Base-by-base conservation (phyloP, 2,113 vertebrate genomes). In the Psittacula cyanocephala region DNA sequence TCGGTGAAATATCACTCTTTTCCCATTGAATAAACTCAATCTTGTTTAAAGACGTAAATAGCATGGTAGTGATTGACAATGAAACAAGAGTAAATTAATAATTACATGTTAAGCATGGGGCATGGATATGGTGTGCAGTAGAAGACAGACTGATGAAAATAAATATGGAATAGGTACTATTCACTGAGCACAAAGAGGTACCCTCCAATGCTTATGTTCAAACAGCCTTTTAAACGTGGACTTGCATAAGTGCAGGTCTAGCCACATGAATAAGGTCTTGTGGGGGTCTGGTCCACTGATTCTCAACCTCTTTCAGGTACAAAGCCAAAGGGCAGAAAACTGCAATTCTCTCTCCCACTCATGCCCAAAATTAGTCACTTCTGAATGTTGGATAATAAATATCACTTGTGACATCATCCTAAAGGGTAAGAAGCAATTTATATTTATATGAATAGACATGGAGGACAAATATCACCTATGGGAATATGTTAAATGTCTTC, bases 401-500 rank as follows among this genome's bases (percentile, higher is more conserved):
- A 96, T 75, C 89, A 93, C 43, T 94, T 55, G 70, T 94, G 93
- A 94, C 94, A 94, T 95, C 88, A 96, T 97, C 82, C 93, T 96
- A 96, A 97, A 96, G 96, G 96, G 91, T 96, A 97, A 96, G 90
- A 93, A 91, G 60, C 4, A 1, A 90, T 95, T 95, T 90, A 64
- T 89, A 94, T 95, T 93, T 91, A 96, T 94, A 83, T 47, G 71
- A 93, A 80, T 81, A 96, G 96, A 93, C 95, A 64, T 23, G 25
- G 69, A 96, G 79, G 35, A 96, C 93, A 94, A 96, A 94, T 68
- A 94, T 90, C 94, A 93, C 94, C 91, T 91, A 90, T 88, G 68
- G 85, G 85, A 97, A 95, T 91, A 96, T 81, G 69, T 41, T 96
- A 94, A 95, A 96, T 95, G 94, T 88, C 93, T 89, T 86, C 33